These are phyloP conservation scores for Anthonomus grandis DNA, from an alignment of 1,140 invertebrate genomes.

Conservation along the genomic window DNA sequence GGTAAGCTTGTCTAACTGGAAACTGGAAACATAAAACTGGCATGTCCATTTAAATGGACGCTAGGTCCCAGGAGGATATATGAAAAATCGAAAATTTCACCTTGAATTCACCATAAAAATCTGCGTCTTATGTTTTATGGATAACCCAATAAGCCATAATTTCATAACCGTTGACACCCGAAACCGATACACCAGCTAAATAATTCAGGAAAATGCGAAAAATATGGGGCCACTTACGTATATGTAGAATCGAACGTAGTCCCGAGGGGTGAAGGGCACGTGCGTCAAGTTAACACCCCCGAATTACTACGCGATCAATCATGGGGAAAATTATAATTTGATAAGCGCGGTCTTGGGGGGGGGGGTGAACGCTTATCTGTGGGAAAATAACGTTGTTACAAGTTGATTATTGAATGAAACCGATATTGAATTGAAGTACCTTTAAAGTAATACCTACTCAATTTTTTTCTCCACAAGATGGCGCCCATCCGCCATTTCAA, in stretches of 20 bases:
- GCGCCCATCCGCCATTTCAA: too few relatives aligned
- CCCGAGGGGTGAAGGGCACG: conserved; percentile 11
- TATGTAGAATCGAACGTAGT: conserved; percentile 21
- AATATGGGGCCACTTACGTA: conserved; percentile 25
- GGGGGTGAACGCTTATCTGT: too few relatives aligned
- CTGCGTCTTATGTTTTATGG: too few relatives aligned
- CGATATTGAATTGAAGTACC: background rate
- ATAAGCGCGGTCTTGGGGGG: conserved; percentile 23
- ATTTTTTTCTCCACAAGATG: too few relatives aligned
- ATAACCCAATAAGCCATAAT: too few relatives aligned
- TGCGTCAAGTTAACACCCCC: conserved; percentile 29
- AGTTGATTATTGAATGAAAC: background rate
- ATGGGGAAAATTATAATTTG: conserved; percentile 24
- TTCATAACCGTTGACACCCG: conserved; percentile 20
- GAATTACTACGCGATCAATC: conserved; percentile 28
- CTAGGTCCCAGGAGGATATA: too few relatives aligned
- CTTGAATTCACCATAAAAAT: too few relatives aligned
- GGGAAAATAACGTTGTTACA: conserved; percentile 18
- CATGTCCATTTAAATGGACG: too few relatives aligned
- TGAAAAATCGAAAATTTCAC: too few relatives aligned
- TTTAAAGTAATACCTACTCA: too few relatives aligned
- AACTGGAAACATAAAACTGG: too few relatives aligned
- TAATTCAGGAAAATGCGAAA: conserved; percentile 27
- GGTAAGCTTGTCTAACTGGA: too few relatives aligned
- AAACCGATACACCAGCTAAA: conserved; percentile 16